Evolutionary conservation across 2,797 vertebrate genomes (phyloP).

Genomic region (Leptoclinus maculatus): DNA sequence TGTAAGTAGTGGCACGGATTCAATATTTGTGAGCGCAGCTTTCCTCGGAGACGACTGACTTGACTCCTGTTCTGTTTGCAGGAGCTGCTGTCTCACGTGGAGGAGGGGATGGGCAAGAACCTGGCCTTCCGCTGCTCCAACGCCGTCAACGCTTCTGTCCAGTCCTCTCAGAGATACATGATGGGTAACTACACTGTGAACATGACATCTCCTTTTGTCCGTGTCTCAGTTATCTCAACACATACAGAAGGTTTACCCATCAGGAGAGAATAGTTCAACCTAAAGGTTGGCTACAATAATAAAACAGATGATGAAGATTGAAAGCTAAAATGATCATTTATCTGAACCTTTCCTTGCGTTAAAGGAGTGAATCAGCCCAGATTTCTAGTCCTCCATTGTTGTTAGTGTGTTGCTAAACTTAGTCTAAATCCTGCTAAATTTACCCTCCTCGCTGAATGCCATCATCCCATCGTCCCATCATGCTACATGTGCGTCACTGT

Average conservation of each 20-base stretch:
- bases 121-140: conserved; percentile 93
- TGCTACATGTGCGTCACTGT: conserved; percentile 52
- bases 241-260: background rate
- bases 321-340: background rate
- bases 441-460: conserved; percentile 50
- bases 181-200: conserved; percentile 84
- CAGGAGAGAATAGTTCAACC: background rate
- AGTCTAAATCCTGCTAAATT: conserved; percentile 56
- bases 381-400: conserved; percentile 6
- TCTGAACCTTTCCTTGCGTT: background rate
- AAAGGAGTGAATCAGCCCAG: conserved; percentile 1
- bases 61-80: conserved; percentile 68
- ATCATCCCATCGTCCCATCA: conserved; percentile 36
- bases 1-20: conserved; percentile 79
- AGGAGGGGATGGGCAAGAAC: conserved; percentile 96
- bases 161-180: conserved; percentile 92
- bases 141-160: conserved; percentile 90
- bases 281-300: background rate
- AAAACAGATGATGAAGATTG: background rate
- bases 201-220: background rate
- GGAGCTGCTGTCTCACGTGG: conserved; percentile 94
- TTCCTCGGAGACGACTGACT: background rate
- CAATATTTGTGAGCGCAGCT: background rate
- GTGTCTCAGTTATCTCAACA: background rate
- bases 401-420: conserved; percentile 25